Conservation (phyloP, 2,113 vertebrate genomes). For the Aplodontia rufa region DNA sequence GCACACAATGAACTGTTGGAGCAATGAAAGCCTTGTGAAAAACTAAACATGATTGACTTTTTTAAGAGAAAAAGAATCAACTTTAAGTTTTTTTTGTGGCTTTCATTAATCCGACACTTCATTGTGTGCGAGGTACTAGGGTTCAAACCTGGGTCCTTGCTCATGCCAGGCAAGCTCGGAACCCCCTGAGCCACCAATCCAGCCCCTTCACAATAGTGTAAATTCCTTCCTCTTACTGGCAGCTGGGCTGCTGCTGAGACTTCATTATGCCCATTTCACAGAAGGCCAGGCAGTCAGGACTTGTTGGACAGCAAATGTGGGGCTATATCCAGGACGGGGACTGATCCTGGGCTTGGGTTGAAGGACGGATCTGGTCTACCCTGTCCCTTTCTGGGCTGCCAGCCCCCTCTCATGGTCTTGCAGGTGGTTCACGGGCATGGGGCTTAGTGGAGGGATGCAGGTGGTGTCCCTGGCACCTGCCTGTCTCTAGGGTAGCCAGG, state of each 20-base stretch:
- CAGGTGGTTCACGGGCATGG: conserved; percentile 87
- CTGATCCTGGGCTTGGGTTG: too few relatives aligned
- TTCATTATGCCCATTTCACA: neutral
- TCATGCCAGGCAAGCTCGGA: too few relatives aligned
- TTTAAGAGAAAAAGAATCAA: too few relatives aligned
- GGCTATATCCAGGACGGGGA: neutral
- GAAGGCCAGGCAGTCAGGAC: neutral
- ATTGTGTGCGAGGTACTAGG: too few relatives aligned
- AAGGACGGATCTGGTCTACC: too few relatives aligned
- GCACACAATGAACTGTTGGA: too few relatives aligned
- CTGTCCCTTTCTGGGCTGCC: neutral
- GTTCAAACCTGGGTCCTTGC: too few relatives aligned
- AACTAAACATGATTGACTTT: too few relatives aligned
- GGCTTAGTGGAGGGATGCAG: conserved; percentile 83
- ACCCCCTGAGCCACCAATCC: too few relatives aligned
- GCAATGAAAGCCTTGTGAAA: too few relatives aligned
- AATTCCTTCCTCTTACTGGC: neutral
- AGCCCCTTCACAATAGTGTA: accelerated
- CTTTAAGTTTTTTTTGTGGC: too few relatives aligned
- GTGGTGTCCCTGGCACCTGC: conserved; percentile 70
- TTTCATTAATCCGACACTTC: too few relatives aligned
- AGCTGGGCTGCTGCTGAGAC: neutral
- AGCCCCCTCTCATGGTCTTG: neutral
- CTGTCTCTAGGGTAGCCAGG: conserved; percentile 79
- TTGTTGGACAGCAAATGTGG: neutral